Base-by-base conservation (phyloP, 1,140 invertebrate genomes). In the Achatina immaculata region DNA sequence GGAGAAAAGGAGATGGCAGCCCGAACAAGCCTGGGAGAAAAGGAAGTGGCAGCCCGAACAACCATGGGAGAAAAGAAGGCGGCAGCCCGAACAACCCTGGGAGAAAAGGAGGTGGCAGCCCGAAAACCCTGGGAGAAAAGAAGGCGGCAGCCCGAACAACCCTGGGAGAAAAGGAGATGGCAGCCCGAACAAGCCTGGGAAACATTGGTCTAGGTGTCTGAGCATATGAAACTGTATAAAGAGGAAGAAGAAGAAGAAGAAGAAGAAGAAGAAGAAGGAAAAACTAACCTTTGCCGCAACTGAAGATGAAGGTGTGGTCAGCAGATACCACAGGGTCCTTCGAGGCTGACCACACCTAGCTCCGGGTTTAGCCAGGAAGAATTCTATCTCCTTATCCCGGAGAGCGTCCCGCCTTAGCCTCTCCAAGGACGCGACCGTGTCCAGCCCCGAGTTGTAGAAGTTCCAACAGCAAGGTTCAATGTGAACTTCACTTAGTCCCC, bases 401-500 rank as follows among this genome's bases (percentile, higher is more conserved):
- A 38, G 3, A 1, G 43, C 21, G 72, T 87, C 86, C 0, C 78
- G 81, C 62, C 88, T 85, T 36, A 87, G 78, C 36, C 84, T 80
- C 36, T 78, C 71, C 36, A 88, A 68, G 19, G 84, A 82, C 28
- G 82, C 68, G 0, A 82, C 58, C 16, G 84, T 82, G 19, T 78
- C 43, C 16, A 83, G 85, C 78, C 83, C 87, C 0, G 82, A 81
- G 73, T 86, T 85, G 80, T 84, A 88, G 24, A 74, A 76, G 6
- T 69, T 38, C 82, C 84, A 86, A 69, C 87, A 88, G 58, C 87
- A 88, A 11, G 80, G 72, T 79, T 84, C 80, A 21, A 88, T 83
- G 62, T 81, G 43, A 16, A 75, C 34, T 36, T 85, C 78, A 21
- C 74, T 48, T 43, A 87, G 55, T 0, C 84, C 85, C 85, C 85